Conservation (phyloP, 2,797 vertebrate species). For the Ctenopoma multispine region DNA sequence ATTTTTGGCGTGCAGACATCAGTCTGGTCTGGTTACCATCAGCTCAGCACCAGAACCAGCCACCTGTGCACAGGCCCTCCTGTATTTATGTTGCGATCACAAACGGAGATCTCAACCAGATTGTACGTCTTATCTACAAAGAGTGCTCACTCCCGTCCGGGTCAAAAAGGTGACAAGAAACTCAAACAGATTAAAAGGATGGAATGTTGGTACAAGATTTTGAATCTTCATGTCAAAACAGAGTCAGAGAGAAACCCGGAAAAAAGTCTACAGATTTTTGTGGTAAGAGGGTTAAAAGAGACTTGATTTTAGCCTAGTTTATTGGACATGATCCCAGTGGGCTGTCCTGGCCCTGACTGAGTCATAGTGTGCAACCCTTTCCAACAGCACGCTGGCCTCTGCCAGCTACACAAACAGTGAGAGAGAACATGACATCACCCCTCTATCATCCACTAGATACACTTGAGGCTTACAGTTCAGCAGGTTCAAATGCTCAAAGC, state of each 20-base stretch:
- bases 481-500: constrained; percentile 70
- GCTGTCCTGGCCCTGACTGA: constrained; percentile 58
- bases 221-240: constrained; percentile 43
- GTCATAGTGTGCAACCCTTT: constrained; percentile 61
- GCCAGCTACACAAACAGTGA: constrained; percentile 80
- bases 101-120: constrained; percentile 47
- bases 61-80: constrained; percentile 57
- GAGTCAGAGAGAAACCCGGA: constrained; percentile 35
- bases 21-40: constrained; percentile 58
- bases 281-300: constrained; percentile 9
- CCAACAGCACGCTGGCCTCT: constrained; percentile 62
- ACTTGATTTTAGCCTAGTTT: constrained; percentile 37
- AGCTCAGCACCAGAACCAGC: constrained; percentile 38
- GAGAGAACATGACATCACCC: constrained; percentile 82
- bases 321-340: constrained; percentile 53
- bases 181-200: constrained; percentile 43
- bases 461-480: constrained; percentile 77
- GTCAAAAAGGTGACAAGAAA: constrained; percentile 45
- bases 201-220: constrained; percentile 38
- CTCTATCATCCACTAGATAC: constrained; percentile 76
- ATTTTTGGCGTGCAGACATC: constrained; percentile 20
- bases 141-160: constrained; percentile 30
- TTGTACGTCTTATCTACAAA: constrained; percentile 62
- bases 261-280: constrained; percentile 6
- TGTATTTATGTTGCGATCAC: constrained; percentile 62